Percentiles rank a stretch among this genome's conserved stretches.
Conservation (phyloP, 1,140 invertebrate genomes). For the Leptinotarsa undecemlineata region DNA sequence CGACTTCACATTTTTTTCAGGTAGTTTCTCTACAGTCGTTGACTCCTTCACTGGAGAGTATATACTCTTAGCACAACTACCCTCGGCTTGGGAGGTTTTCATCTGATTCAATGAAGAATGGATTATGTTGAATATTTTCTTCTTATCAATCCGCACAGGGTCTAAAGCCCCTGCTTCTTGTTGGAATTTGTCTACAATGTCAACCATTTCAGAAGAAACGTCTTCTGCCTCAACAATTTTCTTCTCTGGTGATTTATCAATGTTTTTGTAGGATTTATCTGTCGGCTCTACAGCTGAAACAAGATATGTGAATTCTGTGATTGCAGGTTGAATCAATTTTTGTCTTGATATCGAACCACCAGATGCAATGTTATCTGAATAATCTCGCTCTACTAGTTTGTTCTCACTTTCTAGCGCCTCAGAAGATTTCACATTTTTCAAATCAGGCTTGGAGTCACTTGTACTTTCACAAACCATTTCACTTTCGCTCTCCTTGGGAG, state of each 20-base stretch:
- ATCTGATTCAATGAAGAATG: constrained; percentile 37
- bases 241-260: background rate
- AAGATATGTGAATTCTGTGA: constrained; percentile 5
- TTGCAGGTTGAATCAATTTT: constrained; percentile 23
- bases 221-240: constrained; percentile 9
- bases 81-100: background rate
- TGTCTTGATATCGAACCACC: background rate
- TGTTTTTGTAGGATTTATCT: background rate
- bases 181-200: constrained; percentile 10
- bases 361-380: too few species aligned
- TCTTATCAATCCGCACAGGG: constrained; percentile 25
- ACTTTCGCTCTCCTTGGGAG: too few species aligned
- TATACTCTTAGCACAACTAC: too few species aligned
- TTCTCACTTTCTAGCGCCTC: too few species aligned
- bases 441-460: too few species aligned
- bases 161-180: constrained; percentile 18
- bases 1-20: too few species aligned
- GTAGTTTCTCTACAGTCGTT: too few species aligned
- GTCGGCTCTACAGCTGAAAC: background rate
- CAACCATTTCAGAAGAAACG: background rate
- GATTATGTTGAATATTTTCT: constrained; percentile 41
- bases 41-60: too few species aligned
- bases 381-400: too few species aligned
- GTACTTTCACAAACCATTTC: too few species aligned
- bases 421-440: too few species aligned